These are phyloP conservation scores for Epinephelus moara DNA, from an alignment of 2,113 vertebrate species.

Conservation along the genomic window DNA sequence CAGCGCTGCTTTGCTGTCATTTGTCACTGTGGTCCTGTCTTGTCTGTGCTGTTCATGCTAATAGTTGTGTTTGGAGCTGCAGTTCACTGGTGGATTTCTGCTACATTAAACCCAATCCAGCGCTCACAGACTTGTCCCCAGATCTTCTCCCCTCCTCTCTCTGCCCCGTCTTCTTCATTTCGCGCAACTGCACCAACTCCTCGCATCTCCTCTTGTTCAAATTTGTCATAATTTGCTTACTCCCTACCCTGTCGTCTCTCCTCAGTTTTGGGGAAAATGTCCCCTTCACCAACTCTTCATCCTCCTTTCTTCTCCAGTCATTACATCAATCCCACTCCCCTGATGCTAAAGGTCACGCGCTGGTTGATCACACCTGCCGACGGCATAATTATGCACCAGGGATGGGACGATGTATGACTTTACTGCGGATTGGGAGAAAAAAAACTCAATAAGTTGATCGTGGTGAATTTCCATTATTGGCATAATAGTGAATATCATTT, in stretches of 20 bases:
- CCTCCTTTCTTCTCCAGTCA: neutral
- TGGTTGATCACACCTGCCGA: neutral
- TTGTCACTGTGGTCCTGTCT: neutral
- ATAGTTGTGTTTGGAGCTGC: conserved; percentile 20
- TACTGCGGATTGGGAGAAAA: no score
- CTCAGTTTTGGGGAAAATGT: neutral
- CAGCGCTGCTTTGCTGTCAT: neutral
- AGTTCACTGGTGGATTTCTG: conserved; percentile 40
- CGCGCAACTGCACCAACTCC: neutral
- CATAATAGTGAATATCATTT: no score
- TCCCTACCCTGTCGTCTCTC: neutral
- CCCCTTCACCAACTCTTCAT: neutral
- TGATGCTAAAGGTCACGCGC: neutral
- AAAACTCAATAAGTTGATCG: no score
- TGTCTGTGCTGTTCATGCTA: conserved; percentile 3
- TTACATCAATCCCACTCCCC: neutral
- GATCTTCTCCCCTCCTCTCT: conserved; percentile 1
- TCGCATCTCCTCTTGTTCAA: neutral
- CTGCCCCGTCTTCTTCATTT: neutral
- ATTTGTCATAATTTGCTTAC: conserved; percentile 25
- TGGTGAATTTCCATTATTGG: no score
- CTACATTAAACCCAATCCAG: conserved; percentile 46
- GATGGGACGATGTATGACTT: no score
- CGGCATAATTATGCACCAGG: no score
- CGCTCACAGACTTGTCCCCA: neutral